Evolutionary conservation across 2,113 vertebrate species (phyloP), one percentile per base, ranked within the genome.

Genomic region (Polypterus bichir): DNA sequence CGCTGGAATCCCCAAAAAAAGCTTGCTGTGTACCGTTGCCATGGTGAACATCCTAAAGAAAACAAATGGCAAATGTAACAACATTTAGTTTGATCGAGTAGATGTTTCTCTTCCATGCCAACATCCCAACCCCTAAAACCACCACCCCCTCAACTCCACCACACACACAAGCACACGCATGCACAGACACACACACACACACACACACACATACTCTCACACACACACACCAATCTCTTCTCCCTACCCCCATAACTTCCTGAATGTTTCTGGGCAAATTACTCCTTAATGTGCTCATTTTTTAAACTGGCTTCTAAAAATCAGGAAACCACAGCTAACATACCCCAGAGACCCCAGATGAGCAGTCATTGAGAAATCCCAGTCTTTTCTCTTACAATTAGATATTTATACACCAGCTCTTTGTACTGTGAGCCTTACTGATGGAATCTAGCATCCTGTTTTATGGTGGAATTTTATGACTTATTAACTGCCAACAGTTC

Each of bases 401-500:
- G 85, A 91, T 92, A 91, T 92, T 92, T 91, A 89, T 89, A 91
- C 88, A 92, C 89, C 86, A 78, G 83, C 77, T 83, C 87, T 93
- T 91, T 89, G 84, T 92, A 85, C 86, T 87, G 81, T 71, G 81
- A 85, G 79, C 86, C 83, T 86, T 82, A 83, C 84, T 87, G 91
- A 93, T 92, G 88, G 86, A 92, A 94, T 92, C 90, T 90, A 71
- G 79, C 84, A 89, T 91, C 87, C 86, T 89, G 83, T 91, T 91
- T 87, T 82, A 89, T 90, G 82, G 86, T 87, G 83, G 83, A 86
- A 91, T 91, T 93, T 92, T 94, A 90, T 92, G 91, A 95, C 88
- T 93, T 94, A 95, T 92, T 96, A 98, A 94, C 91, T 92, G 90
- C 91, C 89, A 94, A 92, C 91, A 91, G 91, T 94, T 97, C 88